Base-by-base conservation (phyloP, 1,140 invertebrate genomes). In the Oreohelix idahoensis region DNA sequence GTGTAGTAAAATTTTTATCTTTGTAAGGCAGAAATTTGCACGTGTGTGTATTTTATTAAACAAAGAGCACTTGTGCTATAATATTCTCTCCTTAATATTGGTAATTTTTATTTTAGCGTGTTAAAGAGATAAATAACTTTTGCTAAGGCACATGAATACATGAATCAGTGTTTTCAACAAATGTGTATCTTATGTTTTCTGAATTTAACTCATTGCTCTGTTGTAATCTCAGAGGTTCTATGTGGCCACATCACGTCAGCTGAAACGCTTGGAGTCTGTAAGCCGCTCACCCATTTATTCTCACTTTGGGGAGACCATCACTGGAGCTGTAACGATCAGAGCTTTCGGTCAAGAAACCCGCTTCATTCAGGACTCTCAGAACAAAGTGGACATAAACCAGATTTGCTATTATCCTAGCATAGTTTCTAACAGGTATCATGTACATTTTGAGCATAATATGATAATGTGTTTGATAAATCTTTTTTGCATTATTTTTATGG, bases 231-330 rank as follows among this genome's bases (percentile, higher is more conserved):
- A 99, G 95, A 95, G 97, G 86, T 98, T 99, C 93, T 99, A 99
- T 92, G 97, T 99, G 74, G 94, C 95, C 0, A 97, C 98, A 0
- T 99, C 98, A 2, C 93, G 98, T 38, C 98, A 99, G 90, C 92
- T 99, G 79, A 99, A 98, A 93, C 94, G 98, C 66, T 91, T 99
- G 45, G 98, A 99, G 92, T 99, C 98, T 0, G 96, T 98, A 0
- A 97, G 97, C n/a, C 94, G 98, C 74, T 99, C 98, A 17, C 98
- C 98, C 0, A 99, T 99, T 89, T 99, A 98, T 93, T 98, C 98
- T 8, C 98, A 99, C 93, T 99, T 99, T 92, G 96, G 97, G 75
- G 98, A 99, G 94, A 98, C 90, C 26, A 87, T 93, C 29, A 89
- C 88, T 0, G 92, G 92, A 20, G 91, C 88, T 2, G 83, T 84